These are phyloP conservation scores for Desmophyllum pertusum DNA, from an alignment of 92 coral and sea anemone species.

Conservation along the genomic window DNA sequence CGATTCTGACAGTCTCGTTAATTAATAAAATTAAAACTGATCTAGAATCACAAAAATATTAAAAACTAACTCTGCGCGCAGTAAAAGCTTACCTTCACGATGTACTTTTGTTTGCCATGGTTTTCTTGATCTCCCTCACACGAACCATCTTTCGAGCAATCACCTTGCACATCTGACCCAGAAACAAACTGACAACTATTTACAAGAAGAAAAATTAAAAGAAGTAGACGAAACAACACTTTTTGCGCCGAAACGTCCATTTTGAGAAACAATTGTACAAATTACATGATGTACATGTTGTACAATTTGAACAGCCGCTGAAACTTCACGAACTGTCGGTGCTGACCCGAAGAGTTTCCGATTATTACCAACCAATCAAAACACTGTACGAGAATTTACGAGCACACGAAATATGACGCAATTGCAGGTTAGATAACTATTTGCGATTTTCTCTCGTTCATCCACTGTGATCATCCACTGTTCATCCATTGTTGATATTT, in stretches of 20 bases:
- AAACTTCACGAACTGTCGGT: neutral
- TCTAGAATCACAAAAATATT: neutral
- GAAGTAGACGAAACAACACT: neutral
- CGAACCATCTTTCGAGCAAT: constrained; percentile 39
- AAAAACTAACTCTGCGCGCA: neutral
- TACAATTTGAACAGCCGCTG: constrained; percentile 6
- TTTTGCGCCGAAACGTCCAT: neutral
- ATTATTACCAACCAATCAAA: neutral
- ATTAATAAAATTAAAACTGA: neutral
- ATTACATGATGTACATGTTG: neutral
- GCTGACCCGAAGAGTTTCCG: neutral
- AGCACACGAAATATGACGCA: neutral
- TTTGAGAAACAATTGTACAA: neutral
- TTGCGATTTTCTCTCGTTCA: neutral
- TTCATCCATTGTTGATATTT: neutral
- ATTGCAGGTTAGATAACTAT: no score
- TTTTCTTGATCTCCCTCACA: constrained; percentile 36
- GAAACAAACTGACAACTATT: neutral
- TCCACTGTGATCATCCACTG: neutral
- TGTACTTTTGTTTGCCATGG: constrained; percentile 67
- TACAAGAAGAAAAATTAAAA: neutral
- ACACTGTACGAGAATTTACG: neutral
- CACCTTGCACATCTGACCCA: constrained; percentile 23
- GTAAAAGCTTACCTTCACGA: no score
- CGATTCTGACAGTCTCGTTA: neutral